phyloP scores from a whole-genome alignment of 2,113 vertebrate genomes.

The Entosphenus tridentatus region DNA sequence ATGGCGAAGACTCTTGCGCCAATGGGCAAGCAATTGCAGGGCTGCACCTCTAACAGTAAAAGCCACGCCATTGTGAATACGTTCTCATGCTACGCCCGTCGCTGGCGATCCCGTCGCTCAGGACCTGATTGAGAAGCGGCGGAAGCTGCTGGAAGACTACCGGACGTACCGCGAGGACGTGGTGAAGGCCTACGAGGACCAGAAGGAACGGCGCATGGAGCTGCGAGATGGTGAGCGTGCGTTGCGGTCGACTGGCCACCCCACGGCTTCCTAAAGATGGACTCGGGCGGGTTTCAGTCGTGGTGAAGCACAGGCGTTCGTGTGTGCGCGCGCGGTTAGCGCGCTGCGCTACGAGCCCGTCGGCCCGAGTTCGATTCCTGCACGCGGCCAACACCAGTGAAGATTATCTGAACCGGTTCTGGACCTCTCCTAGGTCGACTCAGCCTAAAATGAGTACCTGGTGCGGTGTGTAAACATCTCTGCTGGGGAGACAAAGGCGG shows the following conservation, averaged over 20 bases:
- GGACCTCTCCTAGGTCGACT: background rate
- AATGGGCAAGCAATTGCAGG: background rate
- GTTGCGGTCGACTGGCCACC: background rate
- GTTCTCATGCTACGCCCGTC: background rate
- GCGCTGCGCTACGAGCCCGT: background rate
- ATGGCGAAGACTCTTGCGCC: background rate
- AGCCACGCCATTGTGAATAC: background rate
- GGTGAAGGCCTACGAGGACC: constrained; percentile 40
- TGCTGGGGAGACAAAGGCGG: background rate
- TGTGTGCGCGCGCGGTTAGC: background rate
- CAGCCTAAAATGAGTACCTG: too few species aligned
- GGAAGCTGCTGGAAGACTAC: constrained; percentile 90
- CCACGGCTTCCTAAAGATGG: background rate
- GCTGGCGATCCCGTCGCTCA: constrained; percentile 14
- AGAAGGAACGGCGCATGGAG: constrained; percentile 53
- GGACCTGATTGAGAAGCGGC: constrained; percentile 77
- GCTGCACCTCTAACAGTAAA: background rate
- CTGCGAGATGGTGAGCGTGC: constrained; percentile 47
- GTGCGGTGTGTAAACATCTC: background rate
- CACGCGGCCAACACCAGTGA: background rate
- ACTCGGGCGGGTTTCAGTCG: background rate
- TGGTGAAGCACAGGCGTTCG: background rate
- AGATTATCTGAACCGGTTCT: background rate
- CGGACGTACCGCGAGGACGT: constrained; percentile 51
- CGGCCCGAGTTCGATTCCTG: background rate